Base-by-base conservation (phyloP, 1,140 invertebrate genomes). In the Apis cerana region DNA sequence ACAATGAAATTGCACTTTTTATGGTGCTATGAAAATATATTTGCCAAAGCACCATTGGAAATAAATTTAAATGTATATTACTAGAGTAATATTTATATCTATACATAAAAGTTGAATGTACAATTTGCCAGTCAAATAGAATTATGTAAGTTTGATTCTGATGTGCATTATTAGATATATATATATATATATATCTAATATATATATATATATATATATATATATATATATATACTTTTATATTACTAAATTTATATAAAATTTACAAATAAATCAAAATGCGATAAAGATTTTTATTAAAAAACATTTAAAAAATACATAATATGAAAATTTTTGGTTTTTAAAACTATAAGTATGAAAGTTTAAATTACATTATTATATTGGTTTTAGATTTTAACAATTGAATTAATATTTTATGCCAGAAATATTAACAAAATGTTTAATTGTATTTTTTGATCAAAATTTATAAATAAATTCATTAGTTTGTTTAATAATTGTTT, bases 11-110 rank as follows among this genome's bases (percentile, higher is more conserved):
- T 85, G 79, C 75, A 82, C 77, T 89, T 68, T 43, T 59, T 69
- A 82, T 89, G 92, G 92, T 92, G 92, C 91, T 93, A 91, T 71
- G 88, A 89, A 82, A 80, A 85, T 89, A 83, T 86, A 86, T 89
- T 88, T 89, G 83, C 85, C 83, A 91, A 92, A 88, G 89, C 91
- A 92, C 88, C 89, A 88, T 86, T 83, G 75, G 48, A 67, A 77
- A 79, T 81, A 70, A 75, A 84, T 75, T 61, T 79, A 79, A 52
- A 87, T 87, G 61, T 88, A 88, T 82, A 80, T 77, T 83, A 74
- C 59, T 91, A 89, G 85, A 79, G 84, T 92, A 91, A 75, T 92
- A 92, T 92, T 92, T 92, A 91, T 91, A 80, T 89, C 87, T 89
- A 84, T 79, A 85, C 78, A 89, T 91, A 76, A 72, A 83, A 68